A percentile compares a stretch with the other conserved stretches of the same genome.
Evolutionary conservation across 2,797 vertebrate species (phyloP).

Genomic region (Phoxinus dragarum): DNA sequence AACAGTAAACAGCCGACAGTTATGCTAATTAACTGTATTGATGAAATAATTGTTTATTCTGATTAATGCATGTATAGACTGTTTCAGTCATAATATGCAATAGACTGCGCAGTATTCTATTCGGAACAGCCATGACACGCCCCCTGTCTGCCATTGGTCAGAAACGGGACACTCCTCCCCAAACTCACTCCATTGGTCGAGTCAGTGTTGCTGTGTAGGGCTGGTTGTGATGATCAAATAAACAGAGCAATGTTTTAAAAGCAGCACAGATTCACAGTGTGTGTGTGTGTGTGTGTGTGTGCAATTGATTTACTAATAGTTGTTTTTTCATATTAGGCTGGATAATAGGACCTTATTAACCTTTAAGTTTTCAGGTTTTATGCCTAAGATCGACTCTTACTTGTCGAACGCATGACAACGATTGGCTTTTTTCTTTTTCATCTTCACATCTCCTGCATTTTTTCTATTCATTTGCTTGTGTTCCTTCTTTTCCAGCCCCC

Average conservation of each 20-base stretch:
- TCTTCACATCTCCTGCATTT: conserved; percentile 13
- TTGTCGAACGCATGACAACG: neutral
- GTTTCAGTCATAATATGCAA: neutral
- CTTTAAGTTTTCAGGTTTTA: neutral
- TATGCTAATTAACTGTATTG: neutral
- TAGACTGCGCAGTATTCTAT: no score
- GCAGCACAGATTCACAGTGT: neutral
- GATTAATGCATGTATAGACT: neutral
- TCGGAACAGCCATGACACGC: neutral
- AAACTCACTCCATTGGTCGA: neutral
- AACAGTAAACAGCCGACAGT: neutral
- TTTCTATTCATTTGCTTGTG: neutral
- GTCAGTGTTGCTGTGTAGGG: conserved; percentile 1
- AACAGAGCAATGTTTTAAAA: neutral
- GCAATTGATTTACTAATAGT: neutral
- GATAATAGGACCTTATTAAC: neutral
- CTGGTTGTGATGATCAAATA: conserved; percentile 5
- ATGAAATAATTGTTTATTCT: neutral
- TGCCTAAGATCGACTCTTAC: neutral
- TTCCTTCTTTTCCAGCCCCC: conserved; percentile 27
- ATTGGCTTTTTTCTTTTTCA: neutral
- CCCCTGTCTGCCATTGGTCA: conserved; percentile 10
- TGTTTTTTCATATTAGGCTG: neutral
- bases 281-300: no score
- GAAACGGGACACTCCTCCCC: neutral